phyloP scores from a whole-genome alignment of 2,113 vertebrate species.

The Martes martes region DNA sequence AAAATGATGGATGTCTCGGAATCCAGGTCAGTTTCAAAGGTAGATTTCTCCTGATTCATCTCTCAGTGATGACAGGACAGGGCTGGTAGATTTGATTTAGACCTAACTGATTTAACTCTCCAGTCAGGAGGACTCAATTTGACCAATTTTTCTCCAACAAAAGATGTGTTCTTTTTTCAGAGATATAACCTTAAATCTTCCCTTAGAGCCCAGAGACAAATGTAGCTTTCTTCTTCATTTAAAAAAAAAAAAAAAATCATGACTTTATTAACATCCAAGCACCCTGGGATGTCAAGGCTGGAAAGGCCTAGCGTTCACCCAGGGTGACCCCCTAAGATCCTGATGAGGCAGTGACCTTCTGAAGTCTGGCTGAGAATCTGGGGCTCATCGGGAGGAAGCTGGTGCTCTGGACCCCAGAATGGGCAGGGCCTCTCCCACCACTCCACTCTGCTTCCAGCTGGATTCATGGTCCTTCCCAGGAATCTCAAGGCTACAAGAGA shows the following conservation, averaged over 20 bases:
- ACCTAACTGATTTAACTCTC: conserved; percentile 63
- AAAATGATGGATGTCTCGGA: conserved; percentile 45
- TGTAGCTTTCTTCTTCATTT: conserved; percentile 34
- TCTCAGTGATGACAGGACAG: conserved; percentile 19
- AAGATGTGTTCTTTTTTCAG: conserved; percentile 53
- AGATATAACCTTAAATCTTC: conserved; percentile 56
- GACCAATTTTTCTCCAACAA: conserved; percentile 56
- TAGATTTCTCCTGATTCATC: conserved; percentile 63
- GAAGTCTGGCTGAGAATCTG: background rate
- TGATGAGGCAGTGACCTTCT: background rate
- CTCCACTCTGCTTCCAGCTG: background rate
- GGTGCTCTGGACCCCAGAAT: background rate
- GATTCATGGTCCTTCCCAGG: background rate
- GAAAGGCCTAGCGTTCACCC: background rate
- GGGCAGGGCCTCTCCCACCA: background rate
- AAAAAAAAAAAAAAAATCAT: background rate
- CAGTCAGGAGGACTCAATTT: conserved; percentile 59
- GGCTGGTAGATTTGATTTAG: conserved; percentile 59
- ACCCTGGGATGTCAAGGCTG: background rate
- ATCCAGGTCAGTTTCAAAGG: conserved; percentile 76
- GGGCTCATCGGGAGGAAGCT: background rate
- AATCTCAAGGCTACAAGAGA: background rate
- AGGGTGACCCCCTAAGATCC: background rate
- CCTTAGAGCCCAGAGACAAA: conserved; percentile 50
- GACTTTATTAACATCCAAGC: conserved; percentile 40